phyloP scores from a whole-genome alignment of 2,888 invertebrate genomes.

The Tetropium fuscum region DNA sequence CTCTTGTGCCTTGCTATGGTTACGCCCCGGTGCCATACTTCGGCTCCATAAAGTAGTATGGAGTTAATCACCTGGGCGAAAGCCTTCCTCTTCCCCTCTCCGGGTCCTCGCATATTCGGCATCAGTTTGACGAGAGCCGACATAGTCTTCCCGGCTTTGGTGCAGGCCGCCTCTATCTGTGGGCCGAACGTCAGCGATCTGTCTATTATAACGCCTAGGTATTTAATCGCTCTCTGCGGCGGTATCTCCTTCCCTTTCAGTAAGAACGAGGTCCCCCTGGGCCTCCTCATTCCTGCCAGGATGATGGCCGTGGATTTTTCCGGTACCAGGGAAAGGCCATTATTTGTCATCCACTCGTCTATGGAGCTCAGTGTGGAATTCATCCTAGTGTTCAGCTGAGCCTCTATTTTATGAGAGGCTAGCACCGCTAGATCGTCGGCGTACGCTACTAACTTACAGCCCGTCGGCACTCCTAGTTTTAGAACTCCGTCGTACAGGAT shows the following conservation, averaged over 20 bases:
- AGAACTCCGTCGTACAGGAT: constrained; percentile 28
- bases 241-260: neutral
- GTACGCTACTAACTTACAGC: constrained; percentile 13
- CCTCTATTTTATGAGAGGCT: constrained; percentile 1
- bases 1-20: neutral
- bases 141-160: constrained; percentile 10
- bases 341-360: constrained; percentile 18
- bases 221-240: constrained; percentile 4
- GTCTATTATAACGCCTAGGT: constrained; percentile 27
- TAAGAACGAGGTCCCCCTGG: neutral
- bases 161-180: constrained; percentile 4
- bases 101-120: constrained; percentile 24
- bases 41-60: constrained; percentile 26
- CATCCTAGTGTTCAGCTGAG: neutral
- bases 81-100: neutral
- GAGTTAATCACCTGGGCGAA: constrained; percentile 11
- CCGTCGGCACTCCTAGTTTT: neutral
- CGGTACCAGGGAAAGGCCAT: constrained; percentile 2
- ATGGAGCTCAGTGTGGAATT: neutral
- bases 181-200: constrained; percentile 4
- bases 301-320: constrained; percentile 15
- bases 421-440: constrained; percentile 35
- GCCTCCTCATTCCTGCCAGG: neutral
- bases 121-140: constrained; percentile 8
- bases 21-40: too few relatives aligned